A percentile compares a stretch with the other conserved stretches of the same genome.
These are phyloP conservation scores for Sylvietta virens DNA, from an alignment of 2,113 vertebrate genomes.

Conservation along the genomic window DNA sequence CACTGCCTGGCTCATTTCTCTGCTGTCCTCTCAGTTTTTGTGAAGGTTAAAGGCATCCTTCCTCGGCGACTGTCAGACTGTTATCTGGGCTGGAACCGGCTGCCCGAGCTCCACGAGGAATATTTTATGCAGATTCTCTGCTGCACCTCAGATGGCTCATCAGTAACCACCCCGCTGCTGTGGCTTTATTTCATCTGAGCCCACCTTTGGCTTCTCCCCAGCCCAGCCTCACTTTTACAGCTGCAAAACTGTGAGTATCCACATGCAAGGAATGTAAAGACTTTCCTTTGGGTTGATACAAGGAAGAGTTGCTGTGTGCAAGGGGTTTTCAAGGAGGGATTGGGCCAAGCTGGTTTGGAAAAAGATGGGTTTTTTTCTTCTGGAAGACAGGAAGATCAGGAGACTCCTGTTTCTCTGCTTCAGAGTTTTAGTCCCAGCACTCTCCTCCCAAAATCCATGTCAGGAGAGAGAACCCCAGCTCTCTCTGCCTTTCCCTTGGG, in stretches of 20 bases:
- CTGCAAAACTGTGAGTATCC: not conserved
- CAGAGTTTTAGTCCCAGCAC: not conserved
- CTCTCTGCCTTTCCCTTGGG: not conserved
- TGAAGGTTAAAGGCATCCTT: conserved; percentile 71
- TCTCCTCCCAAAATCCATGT: not conserved
- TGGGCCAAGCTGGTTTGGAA: not conserved
- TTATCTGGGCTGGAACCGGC: conserved; percentile 64
- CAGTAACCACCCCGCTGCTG: not conserved
- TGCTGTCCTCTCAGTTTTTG: conserved; percentile 67
- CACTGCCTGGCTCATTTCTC: conserved; percentile 62
- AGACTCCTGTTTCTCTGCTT: not conserved
- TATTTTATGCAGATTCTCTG: conserved; percentile 57
- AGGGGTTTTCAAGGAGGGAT: accelerated
- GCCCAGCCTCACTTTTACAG: not conserved
- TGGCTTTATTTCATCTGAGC: not conserved
- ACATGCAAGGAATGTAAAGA: not conserved
- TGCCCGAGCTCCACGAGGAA: conserved; percentile 34
- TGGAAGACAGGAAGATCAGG: not conserved
- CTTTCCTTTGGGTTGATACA: not conserved
- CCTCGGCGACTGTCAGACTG: conserved; percentile 56
- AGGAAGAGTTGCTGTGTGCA: not conserved
- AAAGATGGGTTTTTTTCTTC: accelerated
- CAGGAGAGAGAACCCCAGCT: not conserved
- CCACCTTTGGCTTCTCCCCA: not conserved
- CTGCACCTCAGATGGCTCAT: not conserved